Percentiles rank a stretch among this genome's conserved stretches.
Evolutionary conservation across 1,140 invertebrate genomes (phyloP).

Genomic region (Acromyrmex charruanus): DNA sequence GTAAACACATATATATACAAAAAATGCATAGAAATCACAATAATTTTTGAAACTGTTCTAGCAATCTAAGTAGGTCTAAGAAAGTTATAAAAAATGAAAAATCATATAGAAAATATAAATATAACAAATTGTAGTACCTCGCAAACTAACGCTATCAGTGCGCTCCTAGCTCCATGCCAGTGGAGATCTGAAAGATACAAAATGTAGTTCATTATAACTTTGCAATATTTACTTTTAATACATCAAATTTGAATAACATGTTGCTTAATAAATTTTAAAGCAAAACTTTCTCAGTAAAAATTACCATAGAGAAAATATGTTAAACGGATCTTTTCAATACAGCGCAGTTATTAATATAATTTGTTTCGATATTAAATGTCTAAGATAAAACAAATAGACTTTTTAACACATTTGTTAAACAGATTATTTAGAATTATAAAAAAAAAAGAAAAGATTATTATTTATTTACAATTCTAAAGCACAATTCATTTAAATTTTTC

Average conservation of each 20-base stretch:
- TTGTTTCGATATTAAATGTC: not conserved
- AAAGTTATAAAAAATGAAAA: slow-evolving; percentile 3
- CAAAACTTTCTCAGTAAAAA: not conserved
- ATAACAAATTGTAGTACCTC: slow-evolving; percentile 75
- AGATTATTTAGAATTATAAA: not conserved
- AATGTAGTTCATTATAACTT: not conserved
- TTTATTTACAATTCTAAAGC: slow-evolving; percentile 4
- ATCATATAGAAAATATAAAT: not conserved
- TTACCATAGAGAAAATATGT: not conserved
- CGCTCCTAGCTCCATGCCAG: slow-evolving; percentile 87
- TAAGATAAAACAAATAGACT: not conserved
- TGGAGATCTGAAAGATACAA: slow-evolving; percentile 83
- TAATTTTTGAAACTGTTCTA: not conserved
- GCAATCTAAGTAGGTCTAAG: not conserved
- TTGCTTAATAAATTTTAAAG: not conserved
- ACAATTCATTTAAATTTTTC: slow-evolving; percentile 5
- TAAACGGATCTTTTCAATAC: not conserved
- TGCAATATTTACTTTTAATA: not conserved
- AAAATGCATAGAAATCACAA: not conserved
- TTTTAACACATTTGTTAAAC: not conserved
- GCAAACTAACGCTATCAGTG: slow-evolving; percentile 86
- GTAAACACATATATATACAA: not conserved
- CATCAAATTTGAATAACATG: not conserved
- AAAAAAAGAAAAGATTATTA: not conserved
- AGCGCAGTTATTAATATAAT: not conserved